These are phyloP conservation scores for Exephanes ischioxanthus DNA, from an alignment of 2,888 invertebrate genomes.

Conservation along the genomic window DNA sequence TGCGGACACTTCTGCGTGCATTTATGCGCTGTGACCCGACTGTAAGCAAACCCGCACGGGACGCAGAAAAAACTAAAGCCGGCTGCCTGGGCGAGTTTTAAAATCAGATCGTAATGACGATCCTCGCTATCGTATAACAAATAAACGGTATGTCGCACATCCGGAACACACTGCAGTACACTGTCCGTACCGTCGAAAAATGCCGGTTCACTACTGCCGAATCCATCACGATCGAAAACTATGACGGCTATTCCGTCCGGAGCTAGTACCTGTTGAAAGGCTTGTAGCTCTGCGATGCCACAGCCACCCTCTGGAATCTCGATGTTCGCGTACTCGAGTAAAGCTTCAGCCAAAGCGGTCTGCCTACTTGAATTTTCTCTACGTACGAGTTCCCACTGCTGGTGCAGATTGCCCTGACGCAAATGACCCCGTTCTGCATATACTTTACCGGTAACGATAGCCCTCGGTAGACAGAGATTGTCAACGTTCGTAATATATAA, in stretches of 20 bases:
- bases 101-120: too few relatives aligned
- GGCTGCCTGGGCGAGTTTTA: too few relatives aligned
- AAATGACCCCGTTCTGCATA: not conserved
- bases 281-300: not conserved
- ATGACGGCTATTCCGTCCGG: not conserved
- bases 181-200: not conserved
- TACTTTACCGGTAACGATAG: not conserved
- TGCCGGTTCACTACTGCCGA: not conserved
- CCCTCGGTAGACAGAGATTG: too few relatives aligned
- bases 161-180: not conserved
- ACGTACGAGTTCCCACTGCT: too few relatives aligned
- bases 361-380: not conserved
- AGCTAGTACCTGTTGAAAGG: not conserved
- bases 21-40: too few relatives aligned
- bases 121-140: too few relatives aligned
- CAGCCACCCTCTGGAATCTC: not conserved
- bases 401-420: not conserved
- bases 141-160: not conserved
- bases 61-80: too few relatives aligned
- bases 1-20: too few relatives aligned
- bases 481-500: not conserved
- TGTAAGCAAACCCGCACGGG: too few relatives aligned
- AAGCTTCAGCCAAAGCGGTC: not conserved
- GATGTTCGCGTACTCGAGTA: not conserved
- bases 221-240: not conserved